Evolutionary conservation across 2,113 vertebrate genomes (phyloP).

Genomic region (Neodon shergylaensis): DNA sequence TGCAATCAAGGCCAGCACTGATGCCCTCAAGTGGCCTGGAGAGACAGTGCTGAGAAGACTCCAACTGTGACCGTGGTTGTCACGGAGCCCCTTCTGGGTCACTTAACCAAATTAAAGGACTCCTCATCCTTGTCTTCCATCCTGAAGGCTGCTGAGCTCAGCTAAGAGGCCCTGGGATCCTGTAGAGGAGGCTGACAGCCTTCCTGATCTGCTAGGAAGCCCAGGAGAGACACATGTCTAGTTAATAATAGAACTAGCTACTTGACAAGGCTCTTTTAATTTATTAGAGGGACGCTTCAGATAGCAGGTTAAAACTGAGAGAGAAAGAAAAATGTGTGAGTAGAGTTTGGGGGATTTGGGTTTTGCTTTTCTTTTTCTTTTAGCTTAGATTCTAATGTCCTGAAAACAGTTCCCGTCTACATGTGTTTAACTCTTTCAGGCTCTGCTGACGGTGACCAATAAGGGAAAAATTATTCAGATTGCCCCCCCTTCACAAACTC

Average conservation of each 20-base stretch:
- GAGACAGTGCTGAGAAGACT: neutral
- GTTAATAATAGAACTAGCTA: conserved; percentile 56
- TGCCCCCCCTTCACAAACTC: neutral
- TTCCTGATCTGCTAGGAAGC: conserved; percentile 39
- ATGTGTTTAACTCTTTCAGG: neutral
- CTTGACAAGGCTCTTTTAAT: conserved; percentile 60
- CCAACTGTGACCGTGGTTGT: neutral
- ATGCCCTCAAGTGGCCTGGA: neutral
- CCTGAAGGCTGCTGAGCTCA: conserved; percentile 3
- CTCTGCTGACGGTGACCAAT: neutral
- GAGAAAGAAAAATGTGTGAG: neutral
- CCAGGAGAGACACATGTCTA: conserved; percentile 44
- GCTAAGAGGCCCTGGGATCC: neutral
- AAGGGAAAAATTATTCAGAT: neutral
- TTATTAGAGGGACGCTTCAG: conserved; percentile 41
- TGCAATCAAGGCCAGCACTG: neutral
- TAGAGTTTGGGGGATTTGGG: neutral
- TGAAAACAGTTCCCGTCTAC: neutral
- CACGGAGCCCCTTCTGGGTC: neutral
- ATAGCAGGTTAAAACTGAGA: conserved; percentile 13
- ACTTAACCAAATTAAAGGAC: neutral
- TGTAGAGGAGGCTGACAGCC: neutral
- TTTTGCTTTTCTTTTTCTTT: neutral
- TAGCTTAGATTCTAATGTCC: neutral
- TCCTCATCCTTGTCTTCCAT: neutral